Percentiles rank a stretch among this genome's conserved stretches.
Conservation (phyloP, 2,797 vertebrate genomes). For the Mastacembelus armatus region DNA sequence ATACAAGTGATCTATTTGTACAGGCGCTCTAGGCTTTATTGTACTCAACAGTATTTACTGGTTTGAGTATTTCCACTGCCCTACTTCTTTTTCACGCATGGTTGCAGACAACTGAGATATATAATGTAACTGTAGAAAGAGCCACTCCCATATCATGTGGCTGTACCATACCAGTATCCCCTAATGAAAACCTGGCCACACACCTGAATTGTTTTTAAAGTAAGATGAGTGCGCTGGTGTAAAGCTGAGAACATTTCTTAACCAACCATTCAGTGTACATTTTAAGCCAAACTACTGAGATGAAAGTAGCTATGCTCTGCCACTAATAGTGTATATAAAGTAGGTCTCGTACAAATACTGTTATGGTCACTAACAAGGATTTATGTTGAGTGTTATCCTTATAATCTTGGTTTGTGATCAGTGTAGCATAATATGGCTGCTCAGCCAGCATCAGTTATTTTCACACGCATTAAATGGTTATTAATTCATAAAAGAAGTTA, state of each 20-base stretch:
- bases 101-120: conserved; percentile 21
- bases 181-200: background rate
- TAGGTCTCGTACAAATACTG: conserved; percentile 15
- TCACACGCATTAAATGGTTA: background rate
- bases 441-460: background rate
- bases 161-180: background rate
- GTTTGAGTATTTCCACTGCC: conserved; percentile 26
- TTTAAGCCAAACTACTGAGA: background rate
- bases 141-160: conserved; percentile 14
- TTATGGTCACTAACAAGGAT: background rate
- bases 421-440: background rate
- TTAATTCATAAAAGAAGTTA: background rate
- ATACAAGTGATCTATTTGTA: conserved; percentile 36
- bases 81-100: conserved; percentile 8
- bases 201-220: background rate
- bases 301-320: background rate
- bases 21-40: conserved; percentile 4
- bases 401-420: background rate
- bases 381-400: background rate
- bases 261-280: background rate
- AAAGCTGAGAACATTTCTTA: conserved; percentile 6
- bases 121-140: conserved; percentile 22
- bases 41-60: conserved; percentile 16
- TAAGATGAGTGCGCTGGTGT: conserved; percentile 5
- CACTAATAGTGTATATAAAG: background rate